Evolutionary conservation across 2,888 invertebrate species (phyloP).

Genomic region (Cancer borealis): DNA sequence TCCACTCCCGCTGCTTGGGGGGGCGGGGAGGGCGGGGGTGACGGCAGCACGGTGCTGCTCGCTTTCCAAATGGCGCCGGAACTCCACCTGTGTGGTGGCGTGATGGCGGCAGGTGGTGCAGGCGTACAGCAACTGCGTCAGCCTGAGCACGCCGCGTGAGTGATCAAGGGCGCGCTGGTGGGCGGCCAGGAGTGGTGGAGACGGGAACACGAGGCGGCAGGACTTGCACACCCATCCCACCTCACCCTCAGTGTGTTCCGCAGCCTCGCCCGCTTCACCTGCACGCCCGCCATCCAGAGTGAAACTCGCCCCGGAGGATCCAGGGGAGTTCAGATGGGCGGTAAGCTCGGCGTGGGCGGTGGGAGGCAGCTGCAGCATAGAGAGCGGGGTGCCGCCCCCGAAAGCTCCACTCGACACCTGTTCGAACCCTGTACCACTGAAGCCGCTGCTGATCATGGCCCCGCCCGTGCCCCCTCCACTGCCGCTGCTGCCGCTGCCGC

Average conservation of each 20-base stretch:
- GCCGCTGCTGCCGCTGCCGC: slow-evolving; percentile 16
- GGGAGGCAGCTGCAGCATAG: slow-evolving; percentile 75
- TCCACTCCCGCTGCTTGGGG: slow-evolving; percentile 15
- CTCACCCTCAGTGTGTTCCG: slow-evolving; percentile 74
- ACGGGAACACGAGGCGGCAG: slow-evolving; percentile 77
- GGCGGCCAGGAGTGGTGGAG: slow-evolving; percentile 67
- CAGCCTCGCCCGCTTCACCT: slow-evolving; percentile 63
- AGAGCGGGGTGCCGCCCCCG: slow-evolving; percentile 76
- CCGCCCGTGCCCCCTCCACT: neutral
- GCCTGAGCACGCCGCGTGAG: slow-evolving; percentile 70
- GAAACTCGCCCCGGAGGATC: slow-evolving; percentile 74
- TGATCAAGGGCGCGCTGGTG: slow-evolving; percentile 75
- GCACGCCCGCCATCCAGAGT: slow-evolving; percentile 75
- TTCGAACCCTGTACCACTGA: slow-evolving; percentile 59
- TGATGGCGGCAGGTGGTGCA: slow-evolving; percentile 68
- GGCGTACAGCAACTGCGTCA: slow-evolving; percentile 76
- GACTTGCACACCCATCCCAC: slow-evolving; percentile 77
- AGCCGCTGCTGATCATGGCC: neutral
- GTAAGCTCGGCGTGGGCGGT: slow-evolving; percentile 74
- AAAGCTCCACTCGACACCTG: slow-evolving; percentile 59
- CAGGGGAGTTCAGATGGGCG: slow-evolving; percentile 65
- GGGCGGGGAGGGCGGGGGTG: neutral
- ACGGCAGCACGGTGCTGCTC: slow-evolving; percentile 65
- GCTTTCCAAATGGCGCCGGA: slow-evolving; percentile 70
- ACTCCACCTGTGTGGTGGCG: slow-evolving; percentile 70